These are phyloP conservation scores for Solenodon paradoxus DNA, from an alignment of 2,113 vertebrate species.

Conservation along the genomic window DNA sequence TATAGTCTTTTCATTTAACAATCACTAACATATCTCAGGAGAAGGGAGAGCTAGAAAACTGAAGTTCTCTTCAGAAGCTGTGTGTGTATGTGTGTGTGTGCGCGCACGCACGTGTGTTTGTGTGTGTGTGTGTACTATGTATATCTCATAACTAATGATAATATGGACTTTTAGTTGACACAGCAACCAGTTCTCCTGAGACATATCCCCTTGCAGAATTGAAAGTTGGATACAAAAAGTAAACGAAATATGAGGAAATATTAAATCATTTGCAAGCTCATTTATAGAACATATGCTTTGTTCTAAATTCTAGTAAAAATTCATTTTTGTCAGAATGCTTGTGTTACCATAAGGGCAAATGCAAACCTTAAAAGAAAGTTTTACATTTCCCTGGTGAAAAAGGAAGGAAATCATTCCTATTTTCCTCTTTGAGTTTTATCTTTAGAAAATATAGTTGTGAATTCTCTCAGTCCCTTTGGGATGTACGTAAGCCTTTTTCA, in stretches of 20 bases:
- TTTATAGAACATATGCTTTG: neutral
- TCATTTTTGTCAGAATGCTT: neutral
- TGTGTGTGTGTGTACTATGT: too few relatives aligned
- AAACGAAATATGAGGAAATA: neutral
- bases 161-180: neutral
- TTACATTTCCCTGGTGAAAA: neutral
- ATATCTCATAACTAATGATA: neutral
- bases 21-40: neutral
- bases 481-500: neutral
- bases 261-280: neutral
- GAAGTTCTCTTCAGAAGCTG: neutral
- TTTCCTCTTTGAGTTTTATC: neutral
- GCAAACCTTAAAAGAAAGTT: neutral
- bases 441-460: slow-evolving; percentile 11
- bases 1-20: neutral
- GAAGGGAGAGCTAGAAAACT: neutral
- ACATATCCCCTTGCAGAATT: neutral
- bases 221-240: neutral
- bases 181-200: neutral
- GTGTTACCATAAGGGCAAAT: neutral
- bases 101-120: too few relatives aligned
- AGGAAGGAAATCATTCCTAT: too few relatives aligned
- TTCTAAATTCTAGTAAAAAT: neutral
- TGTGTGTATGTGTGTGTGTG: neutral
- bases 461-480: neutral